Evolutionary conservation across 2,113 vertebrate genomes (phyloP).

Genomic region (Eleginops maclovinus): DNA sequence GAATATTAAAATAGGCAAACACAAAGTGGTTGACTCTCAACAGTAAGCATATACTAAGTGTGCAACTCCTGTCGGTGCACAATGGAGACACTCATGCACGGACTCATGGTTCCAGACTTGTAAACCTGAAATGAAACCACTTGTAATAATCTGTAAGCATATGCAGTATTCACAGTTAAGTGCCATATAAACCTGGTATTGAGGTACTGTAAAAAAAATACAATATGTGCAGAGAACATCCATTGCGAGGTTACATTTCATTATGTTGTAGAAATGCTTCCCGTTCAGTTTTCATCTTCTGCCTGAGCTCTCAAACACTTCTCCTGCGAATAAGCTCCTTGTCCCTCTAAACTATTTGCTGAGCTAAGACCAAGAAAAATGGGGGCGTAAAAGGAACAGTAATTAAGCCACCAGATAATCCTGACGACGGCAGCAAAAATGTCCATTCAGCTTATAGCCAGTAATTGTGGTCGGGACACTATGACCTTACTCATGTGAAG

Average conservation of each 20-base stretch:
- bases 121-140: too few species aligned
- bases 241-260: background rate
- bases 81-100: background rate
- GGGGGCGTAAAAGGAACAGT: constrained; percentile 58
- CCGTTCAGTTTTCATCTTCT: background rate
- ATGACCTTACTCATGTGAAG: constrained; percentile 75
- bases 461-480: constrained; percentile 80
- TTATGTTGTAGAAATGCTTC: background rate
- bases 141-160: background rate
- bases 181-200: background rate
- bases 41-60: background rate
- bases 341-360: constrained; percentile 52
- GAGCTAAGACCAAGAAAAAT: constrained; percentile 62
- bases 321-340: constrained; percentile 48
- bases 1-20: background rate
- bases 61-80: background rate
- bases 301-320: constrained; percentile 30
- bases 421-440: constrained; percentile 78
- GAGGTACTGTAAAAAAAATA: background rate
- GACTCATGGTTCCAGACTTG: too few species aligned
- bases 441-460: constrained; percentile 70
- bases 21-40: background rate
- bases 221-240: background rate
- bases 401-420: constrained; percentile 74
- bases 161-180: background rate